Evolutionary conservation across 2,797 vertebrate species (phyloP).

Genomic region (Phrynocephalus guinanensis): DNA sequence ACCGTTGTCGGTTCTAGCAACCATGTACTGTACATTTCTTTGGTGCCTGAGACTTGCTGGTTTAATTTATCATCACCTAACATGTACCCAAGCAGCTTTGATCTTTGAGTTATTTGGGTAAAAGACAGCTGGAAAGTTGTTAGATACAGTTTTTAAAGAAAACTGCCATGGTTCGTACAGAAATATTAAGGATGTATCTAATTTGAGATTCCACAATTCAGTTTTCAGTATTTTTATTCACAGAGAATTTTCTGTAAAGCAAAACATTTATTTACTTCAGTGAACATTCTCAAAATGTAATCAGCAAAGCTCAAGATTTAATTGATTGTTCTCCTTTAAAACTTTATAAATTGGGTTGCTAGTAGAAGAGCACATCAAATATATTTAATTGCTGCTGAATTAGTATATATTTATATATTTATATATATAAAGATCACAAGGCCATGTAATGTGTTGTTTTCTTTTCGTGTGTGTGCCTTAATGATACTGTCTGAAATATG

Average conservation of each 20-base stretch:
- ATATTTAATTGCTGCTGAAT: conserved; percentile 57
- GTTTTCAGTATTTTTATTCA: conserved; percentile 51
- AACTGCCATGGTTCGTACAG: conserved; percentile 63
- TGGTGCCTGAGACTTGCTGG: conserved; percentile 31
- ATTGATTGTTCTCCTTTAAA: background rate
- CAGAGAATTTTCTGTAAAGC: conserved; percentile 42
- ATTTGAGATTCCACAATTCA: conserved; percentile 60
- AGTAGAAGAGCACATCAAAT: conserved; percentile 35
- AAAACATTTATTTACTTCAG: conserved; percentile 55
- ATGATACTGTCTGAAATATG: conserved; percentile 55
- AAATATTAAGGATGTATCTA: conserved; percentile 75
- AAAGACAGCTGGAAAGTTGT: conserved; percentile 62
- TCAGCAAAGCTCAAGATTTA: conserved; percentile 61
- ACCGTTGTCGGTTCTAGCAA: conserved; percentile 27
- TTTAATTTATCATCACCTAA: conserved; percentile 72
- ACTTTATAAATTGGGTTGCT: conserved; percentile 47
- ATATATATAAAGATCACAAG: conserved; percentile 48
- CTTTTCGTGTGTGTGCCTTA: conserved; percentile 10
- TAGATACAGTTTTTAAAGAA: conserved; percentile 55
- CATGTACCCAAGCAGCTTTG: conserved; percentile 69
- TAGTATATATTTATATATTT: conserved; percentile 32
- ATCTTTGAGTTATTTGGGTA: conserved; percentile 60
- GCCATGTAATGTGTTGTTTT: conserved; percentile 50
- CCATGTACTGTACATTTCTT: conserved; percentile 54
- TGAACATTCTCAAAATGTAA: conserved; percentile 63